Evolutionary conservation across 1,140 invertebrate species (phyloP), one percentile per base, ranked within the genome.

Genomic region (Phocides pigmalion): DNA sequence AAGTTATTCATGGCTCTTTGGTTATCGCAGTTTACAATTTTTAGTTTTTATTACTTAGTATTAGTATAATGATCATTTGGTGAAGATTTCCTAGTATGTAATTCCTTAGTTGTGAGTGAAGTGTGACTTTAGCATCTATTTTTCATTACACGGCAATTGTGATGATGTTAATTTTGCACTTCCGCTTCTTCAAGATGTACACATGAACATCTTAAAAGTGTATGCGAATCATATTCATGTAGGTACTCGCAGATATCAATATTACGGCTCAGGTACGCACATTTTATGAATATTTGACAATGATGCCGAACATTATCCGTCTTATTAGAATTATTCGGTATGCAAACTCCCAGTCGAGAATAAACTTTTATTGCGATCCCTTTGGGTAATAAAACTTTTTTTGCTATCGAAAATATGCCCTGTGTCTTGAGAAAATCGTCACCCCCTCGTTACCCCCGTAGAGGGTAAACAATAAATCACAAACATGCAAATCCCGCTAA

Each of bases 401-500:
- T 68, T 44, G 16, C 65, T 62, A 71, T 67, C 46, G 71, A 71
- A 68, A 81, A 79, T 81, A 78, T 76, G 74, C 64, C 74, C 64
- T 49, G 54, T 42, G 41, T 42, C 41, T 42, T 42, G 16, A 42
- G 41, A 16, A 19, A 12, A 11, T 39, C 35, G 35, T 39, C 12
- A 39, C 62, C 79, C 70, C 41, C 41, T 42, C 41, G 41, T 14
- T 28, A 9, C 44, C 46, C 68, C 58, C 22, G 17, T 53, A 62
- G 39, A 72, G 72, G 20, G 46, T 79, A 81, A 86, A 84, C 85
- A 82, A 90, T 90, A 90, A 90, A 90, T 90, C 87, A 89, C 74
- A 90, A 90, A 89, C 84, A 90, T 90, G 87, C 84, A 90, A 89
- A 90, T 90, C 87, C 83, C 64, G 79, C 86, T 90, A 90, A 90